Conservation (phyloP, 2,113 vertebrate genomes). For the Aptenodytes forsteri region DNA sequence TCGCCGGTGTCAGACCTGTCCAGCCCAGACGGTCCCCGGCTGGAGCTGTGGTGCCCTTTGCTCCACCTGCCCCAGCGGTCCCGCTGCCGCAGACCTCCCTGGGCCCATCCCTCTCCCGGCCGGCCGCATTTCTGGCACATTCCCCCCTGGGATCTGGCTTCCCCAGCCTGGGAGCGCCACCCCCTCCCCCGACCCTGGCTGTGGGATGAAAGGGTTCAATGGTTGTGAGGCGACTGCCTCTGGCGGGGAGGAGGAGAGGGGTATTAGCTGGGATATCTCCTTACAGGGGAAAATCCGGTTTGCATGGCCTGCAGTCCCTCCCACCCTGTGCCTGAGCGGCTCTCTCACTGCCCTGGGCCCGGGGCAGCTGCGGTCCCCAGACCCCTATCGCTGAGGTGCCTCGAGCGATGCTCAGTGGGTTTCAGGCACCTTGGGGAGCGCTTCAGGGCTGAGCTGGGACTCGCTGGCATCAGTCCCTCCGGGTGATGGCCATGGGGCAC, state of each 20-base stretch:
- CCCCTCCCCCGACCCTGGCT: background rate
- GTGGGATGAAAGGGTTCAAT: background rate
- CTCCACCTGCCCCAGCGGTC: background rate
- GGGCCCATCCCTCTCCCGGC: accelerated
- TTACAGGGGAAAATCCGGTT: slow-evolving; percentile 17
- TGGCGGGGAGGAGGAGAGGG: background rate
- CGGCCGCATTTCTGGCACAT: accelerated
- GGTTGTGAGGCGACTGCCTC: background rate
- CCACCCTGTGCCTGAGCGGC: background rate
- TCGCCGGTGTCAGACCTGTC: background rate
- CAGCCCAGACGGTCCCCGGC: background rate
- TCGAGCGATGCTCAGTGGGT: accelerated
- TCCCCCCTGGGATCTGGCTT: background rate
- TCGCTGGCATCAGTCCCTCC: accelerated
- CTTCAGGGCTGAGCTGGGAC: background rate
- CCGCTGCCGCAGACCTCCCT: accelerated
- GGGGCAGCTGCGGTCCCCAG: accelerated
- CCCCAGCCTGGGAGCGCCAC: background rate
- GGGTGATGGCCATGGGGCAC: accelerated
- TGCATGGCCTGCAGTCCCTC: background rate
- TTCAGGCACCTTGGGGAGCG: accelerated
- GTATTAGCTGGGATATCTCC: background rate
- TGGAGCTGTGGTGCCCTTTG: background rate
- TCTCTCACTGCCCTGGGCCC: background rate
- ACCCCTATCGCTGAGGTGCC: accelerated